phyloP scores from a whole-genome alignment of 2,797 vertebrate species.

The Macrochelys suwanniensis region DNA sequence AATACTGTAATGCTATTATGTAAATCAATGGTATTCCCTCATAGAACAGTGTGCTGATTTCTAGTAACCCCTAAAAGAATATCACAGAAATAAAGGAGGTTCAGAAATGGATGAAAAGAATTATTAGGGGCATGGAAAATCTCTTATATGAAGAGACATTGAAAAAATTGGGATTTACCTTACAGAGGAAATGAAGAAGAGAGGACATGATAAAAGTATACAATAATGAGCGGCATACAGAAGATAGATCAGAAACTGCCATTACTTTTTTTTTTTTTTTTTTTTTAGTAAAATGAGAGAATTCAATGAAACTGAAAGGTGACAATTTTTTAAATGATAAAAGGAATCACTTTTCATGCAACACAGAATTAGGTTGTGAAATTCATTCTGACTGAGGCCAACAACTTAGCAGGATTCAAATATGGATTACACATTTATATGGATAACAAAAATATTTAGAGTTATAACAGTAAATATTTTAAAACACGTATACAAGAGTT shows the following conservation, averaged over 20 bases:
- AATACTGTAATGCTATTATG: not conserved
- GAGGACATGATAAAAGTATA: not conserved
- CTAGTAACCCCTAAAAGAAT: not conserved
- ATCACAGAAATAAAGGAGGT: not conserved
- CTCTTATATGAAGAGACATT: not conserved
- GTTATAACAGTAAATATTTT: not conserved
- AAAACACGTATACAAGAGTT: not conserved
- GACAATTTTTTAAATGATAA: not conserved
- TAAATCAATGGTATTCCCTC: not conserved
- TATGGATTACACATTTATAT: not conserved
- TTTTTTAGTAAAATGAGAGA: not conserved
- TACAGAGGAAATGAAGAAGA: not conserved
- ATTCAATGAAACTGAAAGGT: not conserved
- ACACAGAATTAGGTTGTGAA: not conserved
- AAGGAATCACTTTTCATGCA: not conserved
- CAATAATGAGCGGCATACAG: not conserved
- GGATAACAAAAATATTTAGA: not conserved
- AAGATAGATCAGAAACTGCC: not conserved
- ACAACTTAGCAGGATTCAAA: not conserved
- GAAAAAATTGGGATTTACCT: constrained; percentile 12
- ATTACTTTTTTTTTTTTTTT: not conserved
- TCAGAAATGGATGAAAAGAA: not conserved
- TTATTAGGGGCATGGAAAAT: not conserved
- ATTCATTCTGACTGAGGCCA: not conserved
- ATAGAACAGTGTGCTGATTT: not conserved